Evolutionary conservation across 2,797 vertebrate species (phyloP).

Genomic region (Parauchenoglanis ngamensis): DNA sequence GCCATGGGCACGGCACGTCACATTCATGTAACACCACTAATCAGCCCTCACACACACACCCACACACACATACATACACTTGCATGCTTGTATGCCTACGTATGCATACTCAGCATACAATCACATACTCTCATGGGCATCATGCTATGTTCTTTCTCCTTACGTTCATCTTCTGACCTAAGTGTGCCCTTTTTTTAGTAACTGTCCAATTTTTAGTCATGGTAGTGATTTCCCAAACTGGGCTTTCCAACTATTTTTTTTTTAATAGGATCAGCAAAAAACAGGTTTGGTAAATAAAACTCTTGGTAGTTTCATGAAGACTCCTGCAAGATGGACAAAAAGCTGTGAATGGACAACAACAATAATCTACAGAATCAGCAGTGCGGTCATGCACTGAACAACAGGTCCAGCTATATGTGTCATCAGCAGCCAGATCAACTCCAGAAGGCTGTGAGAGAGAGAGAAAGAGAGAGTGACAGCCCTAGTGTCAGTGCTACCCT

Average conservation of each 20-base stretch:
- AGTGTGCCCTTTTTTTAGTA: neutral
- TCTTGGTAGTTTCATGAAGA: neutral
- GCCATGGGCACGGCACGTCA: slow-evolving; percentile 70
- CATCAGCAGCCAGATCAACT: slow-evolving; percentile 16
- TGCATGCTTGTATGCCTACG: neutral
- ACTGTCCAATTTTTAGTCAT: neutral
- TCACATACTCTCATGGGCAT: slow-evolving; percentile 1
- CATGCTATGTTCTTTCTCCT: neutral
- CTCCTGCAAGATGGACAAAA: neutral
- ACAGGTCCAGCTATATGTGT: slow-evolving; percentile 29
- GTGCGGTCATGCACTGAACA: slow-evolving; percentile 9
- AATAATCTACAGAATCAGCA: slow-evolving; percentile 3
- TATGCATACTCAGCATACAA: slow-evolving; percentile 18
- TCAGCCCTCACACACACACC: slow-evolving; percentile 65
- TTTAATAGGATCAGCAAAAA: neutral
- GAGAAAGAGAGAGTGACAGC: slow-evolving; percentile 52
- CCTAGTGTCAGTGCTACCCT: slow-evolving; percentile 54
- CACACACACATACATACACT: slow-evolving; percentile 15
- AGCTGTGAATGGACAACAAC: neutral
- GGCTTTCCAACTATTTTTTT: neutral
- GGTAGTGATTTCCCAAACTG: neutral
- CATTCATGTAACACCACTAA: slow-evolving; percentile 81
- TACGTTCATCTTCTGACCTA: neutral
- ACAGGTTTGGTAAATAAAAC: neutral
- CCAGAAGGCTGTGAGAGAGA: slow-evolving; percentile 19